Evolutionary conservation across 2,888 invertebrate genomes (phyloP), one percentile per base, ranked within the genome.

Genomic region (Sinotaia quadrata): DNA sequence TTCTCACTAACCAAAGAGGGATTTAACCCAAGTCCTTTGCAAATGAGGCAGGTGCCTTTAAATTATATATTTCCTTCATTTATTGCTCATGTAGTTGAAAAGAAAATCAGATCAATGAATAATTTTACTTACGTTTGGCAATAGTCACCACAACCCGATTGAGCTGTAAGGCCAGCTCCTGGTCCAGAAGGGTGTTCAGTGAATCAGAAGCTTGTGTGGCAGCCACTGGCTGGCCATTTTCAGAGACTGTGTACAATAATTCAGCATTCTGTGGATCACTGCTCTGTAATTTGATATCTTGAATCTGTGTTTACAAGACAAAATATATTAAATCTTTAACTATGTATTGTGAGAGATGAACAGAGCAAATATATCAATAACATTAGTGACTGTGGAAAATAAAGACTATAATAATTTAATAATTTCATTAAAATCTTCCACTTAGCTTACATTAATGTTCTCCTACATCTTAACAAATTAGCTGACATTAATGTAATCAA

Each of bases 121-220:
- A n/a, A n/a, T n/a, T n/a, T 18, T 5, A 71, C 84, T 78, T 73
- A 85, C 85, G 68, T 72, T 78, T 77, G 15, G 84, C 85, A 34
- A 78, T 79, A 18, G 68, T 62, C 21, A 71, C 68, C 8, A 86
- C 82, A 2, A 82, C 80, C 36, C 83, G 78, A 41, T 79, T 76
- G 1, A 85, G 76, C 21, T 74, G 67, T 10, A 85, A 78, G 15
- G 85, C 84, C 51, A 85, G 72, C 60, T 85, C 83, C 66, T 85
- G 85, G 44, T 79, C 78, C 66, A 73, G 74, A 12, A 85, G 70
- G 8, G 78, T 69, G 24, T 70, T 68, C 4, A 83, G 63, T 0
- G 77, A 70, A 8, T 69, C 57, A 0, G 78, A 67, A 21, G 79
- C 82, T 18, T 70, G 69, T 0, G 66, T 67, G 2, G 80, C 75